Evolutionary conservation across 2,888 invertebrate species (phyloP).

Genomic region (Apoderus coryli): DNA sequence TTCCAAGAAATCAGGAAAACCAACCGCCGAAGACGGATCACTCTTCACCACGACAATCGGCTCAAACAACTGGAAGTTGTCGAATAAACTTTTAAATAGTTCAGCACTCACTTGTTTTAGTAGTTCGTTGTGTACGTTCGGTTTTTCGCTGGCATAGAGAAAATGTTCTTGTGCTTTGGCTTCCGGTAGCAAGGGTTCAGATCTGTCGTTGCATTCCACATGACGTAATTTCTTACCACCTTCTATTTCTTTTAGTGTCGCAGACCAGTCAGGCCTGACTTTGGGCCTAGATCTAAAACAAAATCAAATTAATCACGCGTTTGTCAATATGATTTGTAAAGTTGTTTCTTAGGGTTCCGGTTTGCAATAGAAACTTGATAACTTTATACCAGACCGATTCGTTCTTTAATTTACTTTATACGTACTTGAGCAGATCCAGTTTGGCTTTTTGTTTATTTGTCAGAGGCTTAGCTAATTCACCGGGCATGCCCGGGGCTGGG

Average conservation of each 20-base stretch:
- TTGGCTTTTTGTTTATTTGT: constrained; percentile 46
- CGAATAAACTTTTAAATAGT: neutral
- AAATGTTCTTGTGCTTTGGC: constrained; percentile 63
- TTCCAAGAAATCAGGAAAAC: too few species aligned
- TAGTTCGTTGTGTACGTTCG: constrained; percentile 63
- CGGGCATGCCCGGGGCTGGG: constrained; percentile 51
- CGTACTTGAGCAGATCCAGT: constrained; percentile 53
- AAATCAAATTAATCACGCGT: constrained; percentile 2
- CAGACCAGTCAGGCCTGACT: constrained; percentile 74
- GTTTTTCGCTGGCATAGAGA: constrained; percentile 76
- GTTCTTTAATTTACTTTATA: too few species aligned
- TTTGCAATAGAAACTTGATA: too few species aligned
- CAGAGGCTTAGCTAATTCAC: constrained; percentile 41
- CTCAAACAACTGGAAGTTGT: too few species aligned
- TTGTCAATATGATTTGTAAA: neutral
- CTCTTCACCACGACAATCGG: too few species aligned
- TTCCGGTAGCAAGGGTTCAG: constrained; percentile 36
- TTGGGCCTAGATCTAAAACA: constrained; percentile 49
- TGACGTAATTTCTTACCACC: constrained; percentile 62
- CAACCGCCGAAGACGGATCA: too few species aligned
- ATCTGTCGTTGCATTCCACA: constrained; percentile 75
- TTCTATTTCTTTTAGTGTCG: constrained; percentile 87
- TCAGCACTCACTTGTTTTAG: constrained; percentile 40
- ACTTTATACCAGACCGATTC: too few species aligned
- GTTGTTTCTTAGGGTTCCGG: neutral